Evolutionary conservation across 2,113 vertebrate genomes (phyloP).

Genomic region (Festucalex cinctus): DNA sequence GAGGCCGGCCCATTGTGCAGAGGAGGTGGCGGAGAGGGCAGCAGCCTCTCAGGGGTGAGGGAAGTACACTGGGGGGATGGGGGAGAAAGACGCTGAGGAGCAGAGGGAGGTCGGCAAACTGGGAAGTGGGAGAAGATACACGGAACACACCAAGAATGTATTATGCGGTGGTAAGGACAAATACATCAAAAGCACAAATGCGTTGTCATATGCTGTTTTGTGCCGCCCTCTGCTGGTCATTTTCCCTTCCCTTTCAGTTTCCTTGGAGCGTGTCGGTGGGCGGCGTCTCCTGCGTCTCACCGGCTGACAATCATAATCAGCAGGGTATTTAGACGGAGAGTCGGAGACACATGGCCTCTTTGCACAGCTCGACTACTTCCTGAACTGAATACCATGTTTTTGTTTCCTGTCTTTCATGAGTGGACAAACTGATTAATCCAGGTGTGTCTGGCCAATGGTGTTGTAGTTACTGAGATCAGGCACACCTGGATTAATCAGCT

Average conservation of each 20-base stretch:
- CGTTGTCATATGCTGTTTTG: background rate
- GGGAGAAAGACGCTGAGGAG: conserved; percentile 42
- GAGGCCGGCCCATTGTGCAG: conserved; percentile 64
- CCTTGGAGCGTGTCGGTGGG: too few species aligned
- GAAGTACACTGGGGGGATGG: conserved; percentile 62
- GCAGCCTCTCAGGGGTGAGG: conserved; percentile 52
- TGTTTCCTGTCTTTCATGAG: too few species aligned
- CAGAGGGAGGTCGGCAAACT: conserved; percentile 24
- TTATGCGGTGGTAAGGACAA: background rate
- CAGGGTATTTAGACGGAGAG: too few species aligned
- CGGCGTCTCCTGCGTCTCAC: too few species aligned
- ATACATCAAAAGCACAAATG: background rate
- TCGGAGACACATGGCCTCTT: too few species aligned
- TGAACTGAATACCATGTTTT: too few species aligned
- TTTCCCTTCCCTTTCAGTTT: background rate
- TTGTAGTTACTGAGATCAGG: too few species aligned
- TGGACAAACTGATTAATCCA: too few species aligned
- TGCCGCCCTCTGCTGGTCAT: background rate
- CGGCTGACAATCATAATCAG: too few species aligned
- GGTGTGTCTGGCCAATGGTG: too few species aligned
- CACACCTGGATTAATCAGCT: too few species aligned
- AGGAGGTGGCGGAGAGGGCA: conserved; percentile 54
- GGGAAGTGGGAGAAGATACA: background rate
- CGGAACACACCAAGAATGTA: background rate
- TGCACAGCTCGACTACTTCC: too few species aligned